Conservation (phyloP, 2,113 vertebrate genomes). For the Tautogolabrus adspersus region DNA sequence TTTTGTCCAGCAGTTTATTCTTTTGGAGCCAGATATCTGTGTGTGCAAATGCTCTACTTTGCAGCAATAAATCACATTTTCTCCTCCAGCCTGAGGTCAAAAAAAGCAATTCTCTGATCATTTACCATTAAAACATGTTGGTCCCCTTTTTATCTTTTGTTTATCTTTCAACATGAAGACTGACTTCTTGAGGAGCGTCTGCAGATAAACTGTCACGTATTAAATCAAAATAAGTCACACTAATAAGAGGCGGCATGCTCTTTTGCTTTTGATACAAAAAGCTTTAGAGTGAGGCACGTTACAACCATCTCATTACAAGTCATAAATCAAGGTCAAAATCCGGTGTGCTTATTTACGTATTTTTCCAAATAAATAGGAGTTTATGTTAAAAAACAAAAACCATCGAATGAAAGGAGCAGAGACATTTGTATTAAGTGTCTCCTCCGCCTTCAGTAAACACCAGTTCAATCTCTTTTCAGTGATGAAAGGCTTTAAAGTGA, state of each 20-base stretch:
- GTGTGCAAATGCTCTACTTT: conserved; percentile 23
- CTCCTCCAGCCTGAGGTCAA: conserved; percentile 8
- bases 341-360: neutral
- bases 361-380: neutral
- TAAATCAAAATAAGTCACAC: conserved; percentile 1
- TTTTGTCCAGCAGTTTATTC: conserved; percentile 33
- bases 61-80: conserved; percentile 31
- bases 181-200: neutral
- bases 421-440: neutral
- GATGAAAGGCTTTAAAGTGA: conserved; percentile 29
- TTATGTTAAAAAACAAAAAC: conserved; percentile 3
- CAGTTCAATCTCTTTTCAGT: conserved; percentile 11
- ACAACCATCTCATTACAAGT: neutral
- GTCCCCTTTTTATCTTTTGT: conserved; percentile 32
- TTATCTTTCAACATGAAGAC: conserved; percentile 8
- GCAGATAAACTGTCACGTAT: conserved; percentile 1
- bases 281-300: neutral
- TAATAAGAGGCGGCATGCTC: neutral
- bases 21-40: neutral
- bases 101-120: conserved; percentile 1
- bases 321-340: neutral
- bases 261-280: neutral
- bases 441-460: conserved; percentile 5
- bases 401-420: conserved; percentile 2
- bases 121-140: conserved; percentile 12